Percentiles rank a stretch among this genome's conserved stretches.
These are phyloP conservation scores for Euglossa dilemma DNA, from an alignment of 1,140 invertebrate genomes.

Conservation along the genomic window DNA sequence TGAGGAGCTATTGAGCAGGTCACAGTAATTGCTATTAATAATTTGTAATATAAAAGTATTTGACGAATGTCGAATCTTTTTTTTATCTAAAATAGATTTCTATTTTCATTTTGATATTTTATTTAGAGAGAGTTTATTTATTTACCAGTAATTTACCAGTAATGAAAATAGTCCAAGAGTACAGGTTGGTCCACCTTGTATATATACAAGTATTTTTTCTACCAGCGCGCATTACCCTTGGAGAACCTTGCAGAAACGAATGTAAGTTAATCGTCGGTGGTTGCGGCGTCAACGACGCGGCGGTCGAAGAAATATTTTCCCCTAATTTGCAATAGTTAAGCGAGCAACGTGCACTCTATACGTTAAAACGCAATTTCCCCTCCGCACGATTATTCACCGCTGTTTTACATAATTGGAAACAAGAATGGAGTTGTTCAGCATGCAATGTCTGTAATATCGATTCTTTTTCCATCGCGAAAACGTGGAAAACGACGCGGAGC, in stretches of 20 bases:
- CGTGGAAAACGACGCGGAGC: background rate
- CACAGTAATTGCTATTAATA: too few relatives aligned
- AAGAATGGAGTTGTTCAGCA: slow-evolving; percentile 16
- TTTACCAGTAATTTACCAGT: too few relatives aligned
- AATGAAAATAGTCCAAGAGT: too few relatives aligned
- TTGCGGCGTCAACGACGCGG: background rate
- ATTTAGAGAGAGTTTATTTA: too few relatives aligned
- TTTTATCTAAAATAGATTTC: too few relatives aligned
- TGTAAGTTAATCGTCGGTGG: background rate
- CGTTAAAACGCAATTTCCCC: slow-evolving; percentile 12
- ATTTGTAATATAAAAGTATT: too few relatives aligned
- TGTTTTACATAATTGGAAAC: slow-evolving; percentile 30
- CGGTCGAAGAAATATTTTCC: background rate
- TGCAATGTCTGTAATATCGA: slow-evolving; percentile 3
- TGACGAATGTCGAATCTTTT: too few relatives aligned
- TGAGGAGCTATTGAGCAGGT: too few relatives aligned
- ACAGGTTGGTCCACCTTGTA: too few relatives aligned
- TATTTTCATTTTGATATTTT: too few relatives aligned
- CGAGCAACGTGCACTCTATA: background rate
- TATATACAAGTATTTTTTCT: too few relatives aligned
- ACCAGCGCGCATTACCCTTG: too few relatives aligned
- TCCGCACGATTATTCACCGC: background rate
- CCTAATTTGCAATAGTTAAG: background rate
- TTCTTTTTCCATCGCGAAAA: slow-evolving; percentile 14
- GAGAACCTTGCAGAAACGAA: background rate